Evolutionary conservation across 2,888 invertebrate genomes (phyloP).

Genomic region (Dryomyza anilis): DNA sequence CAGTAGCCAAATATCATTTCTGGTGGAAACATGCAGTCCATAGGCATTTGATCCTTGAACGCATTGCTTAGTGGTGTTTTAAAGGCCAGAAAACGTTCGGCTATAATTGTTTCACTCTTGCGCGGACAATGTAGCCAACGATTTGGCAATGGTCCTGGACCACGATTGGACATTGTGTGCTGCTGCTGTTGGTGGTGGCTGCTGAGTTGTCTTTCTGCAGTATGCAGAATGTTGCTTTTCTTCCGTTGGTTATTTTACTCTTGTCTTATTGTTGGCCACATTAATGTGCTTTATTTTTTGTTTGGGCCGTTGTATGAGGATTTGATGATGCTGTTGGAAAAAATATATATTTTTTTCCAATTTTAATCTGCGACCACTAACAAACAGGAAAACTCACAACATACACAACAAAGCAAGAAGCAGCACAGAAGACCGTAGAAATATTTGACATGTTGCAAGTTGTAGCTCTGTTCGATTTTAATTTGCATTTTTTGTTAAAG

Average conservation of each 20-base stretch:
- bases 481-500: too few relatives aligned
- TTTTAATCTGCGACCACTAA: not conserved
- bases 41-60: constrained; percentile 85
- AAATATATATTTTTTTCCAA: too few relatives aligned
- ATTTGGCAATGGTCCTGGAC: constrained; percentile 75
- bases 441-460: too few relatives aligned
- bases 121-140: constrained; percentile 89
- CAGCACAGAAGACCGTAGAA: too few relatives aligned
- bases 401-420: not conserved
- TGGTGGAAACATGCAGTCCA: constrained; percentile 81
- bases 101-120: constrained; percentile 74
- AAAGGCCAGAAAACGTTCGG: constrained; percentile 77
- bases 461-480: too few relatives aligned
- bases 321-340: too few relatives aligned
- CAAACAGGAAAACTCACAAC: constrained; percentile 10
- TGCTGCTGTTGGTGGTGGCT: too few relatives aligned
- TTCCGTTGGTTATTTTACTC: too few relatives aligned
- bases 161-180: constrained; percentile 39
- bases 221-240: too few relatives aligned
- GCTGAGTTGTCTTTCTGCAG: too few relatives aligned
- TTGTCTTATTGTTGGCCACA: not conserved
- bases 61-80: constrained; percentile 82
- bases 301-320: not conserved
- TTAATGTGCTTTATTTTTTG: not conserved
- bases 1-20: constrained; percentile 84